phyloP scores from a whole-genome alignment of 2,888 invertebrate genomes.

The Aplocera efformata region DNA sequence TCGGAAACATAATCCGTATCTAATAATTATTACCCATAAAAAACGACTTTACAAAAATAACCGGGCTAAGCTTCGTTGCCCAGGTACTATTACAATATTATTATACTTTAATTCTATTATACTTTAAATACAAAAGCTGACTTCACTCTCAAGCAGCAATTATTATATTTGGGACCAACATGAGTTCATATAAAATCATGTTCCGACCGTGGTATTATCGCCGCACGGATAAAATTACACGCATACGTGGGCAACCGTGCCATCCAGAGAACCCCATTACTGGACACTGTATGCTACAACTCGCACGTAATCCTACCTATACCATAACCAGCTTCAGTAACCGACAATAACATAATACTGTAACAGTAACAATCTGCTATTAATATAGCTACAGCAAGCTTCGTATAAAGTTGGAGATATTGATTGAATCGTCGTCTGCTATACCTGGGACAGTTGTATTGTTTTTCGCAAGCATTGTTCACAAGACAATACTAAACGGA shows the following conservation, averaged over 20 bases:
- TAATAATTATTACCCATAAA: too few relatives aligned
- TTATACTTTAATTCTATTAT: too few relatives aligned
- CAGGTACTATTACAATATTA: too few relatives aligned
- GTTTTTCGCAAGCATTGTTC: constrained; percentile 45
- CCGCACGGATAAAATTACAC: constrained; percentile 41
- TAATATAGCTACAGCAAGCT: not conserved
- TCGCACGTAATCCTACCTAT: constrained; percentile 27
- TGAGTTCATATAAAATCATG: constrained; percentile 40
- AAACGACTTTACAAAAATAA: too few relatives aligned
- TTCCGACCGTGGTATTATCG: constrained; percentile 37
- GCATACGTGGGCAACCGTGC: constrained; percentile 35
- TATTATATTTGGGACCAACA: constrained; percentile 11
- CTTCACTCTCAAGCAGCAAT: too few relatives aligned
- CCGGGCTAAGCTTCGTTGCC: too few relatives aligned
- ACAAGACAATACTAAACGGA: constrained; percentile 46
- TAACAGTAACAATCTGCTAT: not conserved
- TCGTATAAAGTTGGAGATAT: constrained; percentile 28
- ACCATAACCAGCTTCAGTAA: constrained; percentile 2
- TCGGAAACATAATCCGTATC: too few relatives aligned
- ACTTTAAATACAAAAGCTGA: too few relatives aligned
- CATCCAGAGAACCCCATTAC: constrained; percentile 41
- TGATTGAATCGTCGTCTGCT: constrained; percentile 39
- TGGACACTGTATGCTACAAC: constrained; percentile 32
- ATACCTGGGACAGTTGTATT: constrained; percentile 41
- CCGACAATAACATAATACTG: not conserved